Percentiles rank a stretch among this genome's conserved stretches.
Evolutionary conservation across 2,888 invertebrate genomes (phyloP).

Genomic region (Drosophila rubida): DNA sequence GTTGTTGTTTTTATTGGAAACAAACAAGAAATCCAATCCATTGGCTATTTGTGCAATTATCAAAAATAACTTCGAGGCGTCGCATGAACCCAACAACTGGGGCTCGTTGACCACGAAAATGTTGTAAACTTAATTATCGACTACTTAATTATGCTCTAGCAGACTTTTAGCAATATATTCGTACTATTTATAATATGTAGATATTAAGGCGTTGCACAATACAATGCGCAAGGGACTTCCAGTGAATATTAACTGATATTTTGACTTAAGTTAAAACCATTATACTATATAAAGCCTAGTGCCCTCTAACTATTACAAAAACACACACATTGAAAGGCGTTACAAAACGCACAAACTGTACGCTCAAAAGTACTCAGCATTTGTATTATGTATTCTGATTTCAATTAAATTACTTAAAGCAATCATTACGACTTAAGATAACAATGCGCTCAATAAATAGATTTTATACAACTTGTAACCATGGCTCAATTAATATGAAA

Average conservation of each 20-base stretch:
- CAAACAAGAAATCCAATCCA: slow-evolving; percentile 61
- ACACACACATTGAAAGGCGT: neutral
- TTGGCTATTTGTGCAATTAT: slow-evolving; percentile 79
- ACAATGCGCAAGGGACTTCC: slow-evolving; percentile 82
- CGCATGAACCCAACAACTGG: neutral
- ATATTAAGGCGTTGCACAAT: slow-evolving; percentile 54
- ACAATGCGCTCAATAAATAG: slow-evolving; percentile 83
- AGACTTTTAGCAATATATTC: slow-evolving; percentile 40
- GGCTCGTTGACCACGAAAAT: slow-evolving; percentile 28
- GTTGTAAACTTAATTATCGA: slow-evolving; percentile 69
- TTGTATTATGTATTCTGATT: slow-evolving; percentile 60
- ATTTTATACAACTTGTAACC: slow-evolving; percentile 26
- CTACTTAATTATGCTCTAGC: slow-evolving; percentile 70
- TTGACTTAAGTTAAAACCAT: slow-evolving; percentile 7
- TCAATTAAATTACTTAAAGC: slow-evolving; percentile 68
- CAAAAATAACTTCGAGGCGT: slow-evolving; percentile 49
- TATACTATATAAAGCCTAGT: slow-evolving; percentile 15
- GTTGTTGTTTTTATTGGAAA: slow-evolving; percentile 38
- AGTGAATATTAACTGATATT: slow-evolving; percentile 79
- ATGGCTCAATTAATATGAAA: neutral
- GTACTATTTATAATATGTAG: slow-evolving; percentile 14
- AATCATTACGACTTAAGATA: slow-evolving; percentile 72
- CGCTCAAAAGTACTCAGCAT: slow-evolving; percentile 57
- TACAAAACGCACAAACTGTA: slow-evolving; percentile 32
- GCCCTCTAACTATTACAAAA: slow-evolving; percentile 2